Conservation (phyloP, 2,113 vertebrate genomes). For the Eubucco bourcierii region DNA sequence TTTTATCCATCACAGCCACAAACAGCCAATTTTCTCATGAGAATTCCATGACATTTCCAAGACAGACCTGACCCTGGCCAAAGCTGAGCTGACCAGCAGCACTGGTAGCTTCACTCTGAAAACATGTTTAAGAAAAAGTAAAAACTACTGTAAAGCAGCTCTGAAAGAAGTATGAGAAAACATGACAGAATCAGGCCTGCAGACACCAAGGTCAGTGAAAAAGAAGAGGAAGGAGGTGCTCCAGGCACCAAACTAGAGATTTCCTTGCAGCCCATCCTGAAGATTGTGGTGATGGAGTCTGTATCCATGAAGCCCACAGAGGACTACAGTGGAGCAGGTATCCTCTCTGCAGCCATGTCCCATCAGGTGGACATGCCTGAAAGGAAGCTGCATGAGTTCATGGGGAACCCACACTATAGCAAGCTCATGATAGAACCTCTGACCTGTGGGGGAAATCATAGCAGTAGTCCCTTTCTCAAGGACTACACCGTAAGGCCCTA, state of each 20-base stretch:
- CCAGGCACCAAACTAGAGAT: fast-evolving
- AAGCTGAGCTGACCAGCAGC: neutral
- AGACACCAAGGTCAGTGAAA: neutral
- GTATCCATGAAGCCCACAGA: neutral
- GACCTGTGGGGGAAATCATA: fast-evolving
- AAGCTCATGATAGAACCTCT: neutral
- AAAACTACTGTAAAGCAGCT: neutral
- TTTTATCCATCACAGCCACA: too few species aligned
- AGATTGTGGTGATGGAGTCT: too few species aligned
- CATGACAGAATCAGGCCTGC: neutral
- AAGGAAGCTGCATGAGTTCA: neutral
- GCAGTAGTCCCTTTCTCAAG: neutral
- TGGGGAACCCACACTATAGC: neutral
- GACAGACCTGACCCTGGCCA: neutral
- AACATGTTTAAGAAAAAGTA: neutral
- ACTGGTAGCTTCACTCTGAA: neutral
- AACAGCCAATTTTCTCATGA: too few species aligned
- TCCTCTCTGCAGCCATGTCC: neutral
- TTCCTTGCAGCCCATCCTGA: neutral
- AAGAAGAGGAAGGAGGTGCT: neutral
- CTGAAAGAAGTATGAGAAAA: neutral
- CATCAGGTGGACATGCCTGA: neutral
- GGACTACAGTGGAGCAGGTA: neutral
- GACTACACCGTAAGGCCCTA: neutral
- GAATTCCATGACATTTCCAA: neutral